Percentiles rank a stretch among this genome's conserved stretches.
Conservation (phyloP, 1,140 invertebrate genomes). For the Tribolium castaneum region DNA sequence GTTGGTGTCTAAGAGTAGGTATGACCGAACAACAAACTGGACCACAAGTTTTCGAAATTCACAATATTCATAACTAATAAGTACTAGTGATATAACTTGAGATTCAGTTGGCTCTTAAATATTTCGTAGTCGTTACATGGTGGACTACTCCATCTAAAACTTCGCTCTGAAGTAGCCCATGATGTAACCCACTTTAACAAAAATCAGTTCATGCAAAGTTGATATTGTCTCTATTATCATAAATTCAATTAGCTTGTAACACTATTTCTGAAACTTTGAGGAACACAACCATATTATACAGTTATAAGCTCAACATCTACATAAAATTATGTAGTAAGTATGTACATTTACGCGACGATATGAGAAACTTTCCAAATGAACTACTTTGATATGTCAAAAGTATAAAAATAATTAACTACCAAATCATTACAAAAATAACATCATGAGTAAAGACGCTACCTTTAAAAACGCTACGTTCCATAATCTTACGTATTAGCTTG, state of each 20-base stretch:
- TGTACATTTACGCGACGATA: slow-evolving; percentile 32
- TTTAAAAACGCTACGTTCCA: not conserved
- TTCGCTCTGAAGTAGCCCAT: not conserved
- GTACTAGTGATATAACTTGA: slow-evolving; percentile 21
- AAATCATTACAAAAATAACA: slow-evolving; percentile 43
- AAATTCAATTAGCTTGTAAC: slow-evolving; percentile 32
- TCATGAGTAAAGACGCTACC: slow-evolving; percentile 17
- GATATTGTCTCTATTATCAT: slow-evolving; percentile 38
- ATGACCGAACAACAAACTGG: slow-evolving; percentile 24
- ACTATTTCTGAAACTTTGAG: slow-evolving; percentile 36
- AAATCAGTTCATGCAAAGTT: slow-evolving; percentile 40
- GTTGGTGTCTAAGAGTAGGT: slow-evolving; percentile 29
- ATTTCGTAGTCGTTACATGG: too few relatives aligned
- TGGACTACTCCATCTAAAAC: not conserved
- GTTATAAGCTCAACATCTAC: slow-evolving; percentile 45
- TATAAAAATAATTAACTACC: slow-evolving; percentile 46
- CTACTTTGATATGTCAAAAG: slow-evolving; percentile 50
- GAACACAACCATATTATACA: slow-evolving; percentile 46
- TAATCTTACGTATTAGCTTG: slow-evolving; percentile 16
- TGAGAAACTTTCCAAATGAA: slow-evolving; percentile 31
- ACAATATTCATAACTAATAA: not conserved
- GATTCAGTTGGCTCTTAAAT: slow-evolving; percentile 21
- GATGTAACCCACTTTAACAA: not conserved
- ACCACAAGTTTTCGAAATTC: slow-evolving; percentile 27
- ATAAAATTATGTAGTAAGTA: slow-evolving; percentile 41